Base-by-base conservation (phyloP, 2,113 vertebrate species). In the Nanger granti region DNA sequence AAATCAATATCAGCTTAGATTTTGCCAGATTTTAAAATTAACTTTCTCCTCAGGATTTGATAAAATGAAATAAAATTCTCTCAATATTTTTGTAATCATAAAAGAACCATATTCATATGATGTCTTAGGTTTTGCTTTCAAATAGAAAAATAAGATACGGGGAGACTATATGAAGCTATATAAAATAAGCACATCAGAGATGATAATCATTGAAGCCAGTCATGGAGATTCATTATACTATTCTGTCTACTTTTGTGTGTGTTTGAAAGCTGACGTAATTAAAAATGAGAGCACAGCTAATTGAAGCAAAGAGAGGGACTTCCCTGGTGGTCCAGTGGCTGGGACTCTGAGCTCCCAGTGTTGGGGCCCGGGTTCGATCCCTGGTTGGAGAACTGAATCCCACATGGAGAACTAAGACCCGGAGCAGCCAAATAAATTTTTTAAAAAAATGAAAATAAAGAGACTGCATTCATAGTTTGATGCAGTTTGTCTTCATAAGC, bases 281-380 rank as follows among this genome's bases (percentile, higher is more conserved):
- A 95, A 87, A 94, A 87, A 82, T 83, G 90, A 85, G 64, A 97
- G 60, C 80, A 80, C 95, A 79, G 49, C 6, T 94, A 97, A 82
- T 93, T 15, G 28, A 97, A 92, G 86, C 83, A 87, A 64, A 91
- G 22, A 91, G 31, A 82, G 5, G 12, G 73, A 44, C 12, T 79
- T 44, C 73, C 37, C 24, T 79, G 73, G 73, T 26, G 37, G 6
- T 11, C 73, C 24, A 79, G 41, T 41, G 73, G 24, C 73, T 79
- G 41, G 24, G 41, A 79, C 41, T 79, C 73, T 2, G 73, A 44
- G 73, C 26, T 79, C 24, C 41, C 3, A 4, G 41, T 44, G 41
- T 44, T 3, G 41, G 24, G 6, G 24, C 73, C 13, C 0, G 0
- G 41, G 41, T 28, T 79, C 1, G 7, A 79, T 79, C 22, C 73